These are phyloP conservation scores for Lacerta agilis DNA, from an alignment of 2,797 vertebrate genomes.

Conservation along the genomic window DNA sequence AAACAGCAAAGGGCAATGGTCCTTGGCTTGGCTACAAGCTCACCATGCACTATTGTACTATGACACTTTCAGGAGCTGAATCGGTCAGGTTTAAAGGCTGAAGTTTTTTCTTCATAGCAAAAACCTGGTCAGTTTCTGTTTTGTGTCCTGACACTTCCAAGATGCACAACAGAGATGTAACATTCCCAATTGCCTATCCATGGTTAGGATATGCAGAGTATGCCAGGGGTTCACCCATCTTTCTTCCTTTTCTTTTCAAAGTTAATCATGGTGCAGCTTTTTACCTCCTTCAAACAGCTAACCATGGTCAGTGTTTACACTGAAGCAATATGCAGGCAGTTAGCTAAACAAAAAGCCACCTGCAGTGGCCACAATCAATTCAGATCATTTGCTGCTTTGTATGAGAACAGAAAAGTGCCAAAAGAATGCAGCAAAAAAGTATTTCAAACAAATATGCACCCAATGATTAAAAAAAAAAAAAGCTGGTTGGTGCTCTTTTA, in stretches of 20 bases:
- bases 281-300: background rate
- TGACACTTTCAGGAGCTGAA: background rate
- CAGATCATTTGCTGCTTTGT: slow-evolving; percentile 2
- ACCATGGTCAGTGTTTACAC: background rate
- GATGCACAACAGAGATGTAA: too few relatives aligned
- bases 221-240: too few relatives aligned
- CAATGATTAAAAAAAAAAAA: too few relatives aligned
- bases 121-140: background rate
- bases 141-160: too few relatives aligned
- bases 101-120: background rate
- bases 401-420: background rate
- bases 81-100: background rate
- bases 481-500: too few relatives aligned
- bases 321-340: background rate
- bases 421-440: background rate
- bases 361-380: background rate
- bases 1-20: background rate
- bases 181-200: too few relatives aligned
- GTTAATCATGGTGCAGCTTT: background rate
- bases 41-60: background rate
- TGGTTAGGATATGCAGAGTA: too few relatives aligned
- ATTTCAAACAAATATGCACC: slow-evolving; percentile 4
- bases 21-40: background rate
- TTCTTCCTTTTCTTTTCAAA: background rate
- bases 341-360: background rate